These are phyloP conservation scores for Eulemur rubriventer DNA, from an alignment of 2,797 vertebrate species.

Conservation along the genomic window DNA sequence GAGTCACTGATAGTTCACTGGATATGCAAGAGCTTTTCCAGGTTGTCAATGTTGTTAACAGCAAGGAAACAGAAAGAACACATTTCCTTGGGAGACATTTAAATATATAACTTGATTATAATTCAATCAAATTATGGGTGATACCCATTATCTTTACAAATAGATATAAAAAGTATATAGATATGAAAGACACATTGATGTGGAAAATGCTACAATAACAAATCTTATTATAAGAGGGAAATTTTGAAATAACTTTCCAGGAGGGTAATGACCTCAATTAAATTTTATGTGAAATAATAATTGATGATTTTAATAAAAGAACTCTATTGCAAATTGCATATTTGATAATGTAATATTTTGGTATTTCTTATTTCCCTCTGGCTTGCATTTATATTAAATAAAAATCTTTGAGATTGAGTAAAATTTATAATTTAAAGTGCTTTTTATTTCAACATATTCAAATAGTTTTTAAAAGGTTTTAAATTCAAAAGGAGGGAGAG, in stretches of 20 bases:
- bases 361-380: slow-evolving; percentile 80
- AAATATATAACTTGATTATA: slow-evolving; percentile 78
- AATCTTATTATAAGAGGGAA: slow-evolving; percentile 82
- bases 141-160: slow-evolving; percentile 83
- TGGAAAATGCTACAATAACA: slow-evolving; percentile 84
- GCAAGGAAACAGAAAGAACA: not conserved
- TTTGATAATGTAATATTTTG: slow-evolving; percentile 82
- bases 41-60: slow-evolving; percentile 7
- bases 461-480: slow-evolving; percentile 64
- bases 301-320: slow-evolving; percentile 86
- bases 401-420: slow-evolving; percentile 79
- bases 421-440: slow-evolving; percentile 76
- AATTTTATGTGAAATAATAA: slow-evolving; percentile 87
- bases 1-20: not conserved
- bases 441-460: slow-evolving; percentile 50
- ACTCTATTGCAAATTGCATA: slow-evolving; percentile 81
- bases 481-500: not conserved
- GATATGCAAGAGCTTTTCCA: not conserved
- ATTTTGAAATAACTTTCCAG: slow-evolving; percentile 85
- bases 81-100: slow-evolving; percentile 65
- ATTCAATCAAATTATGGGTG: slow-evolving; percentile 70
- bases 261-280: slow-evolving; percentile 88
- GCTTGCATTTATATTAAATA: slow-evolving; percentile 84
- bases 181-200: slow-evolving; percentile 80
- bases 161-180: slow-evolving; percentile 75